phyloP scores from a whole-genome alignment of 2,888 invertebrate species.

The Drosophila anomalata region DNA sequence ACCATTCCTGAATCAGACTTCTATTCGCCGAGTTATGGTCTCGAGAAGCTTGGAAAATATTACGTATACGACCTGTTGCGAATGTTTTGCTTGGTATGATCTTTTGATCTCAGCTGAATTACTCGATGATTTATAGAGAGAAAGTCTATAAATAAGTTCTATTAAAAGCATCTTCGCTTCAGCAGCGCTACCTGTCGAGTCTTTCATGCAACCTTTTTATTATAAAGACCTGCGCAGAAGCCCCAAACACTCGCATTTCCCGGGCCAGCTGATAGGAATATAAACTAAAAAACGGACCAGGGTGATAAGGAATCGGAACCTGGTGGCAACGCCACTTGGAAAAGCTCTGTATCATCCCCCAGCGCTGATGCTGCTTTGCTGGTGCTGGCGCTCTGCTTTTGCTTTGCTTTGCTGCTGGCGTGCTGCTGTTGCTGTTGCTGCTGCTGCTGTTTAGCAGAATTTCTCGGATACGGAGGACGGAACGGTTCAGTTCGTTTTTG shows the following conservation, averaged over 20 bases:
- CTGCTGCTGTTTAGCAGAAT: constrained; percentile 8
- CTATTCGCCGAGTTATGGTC: too few relatives aligned
- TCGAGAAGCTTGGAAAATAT: too few relatives aligned
- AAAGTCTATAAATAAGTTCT: background rate
- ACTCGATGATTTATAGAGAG: too few relatives aligned
- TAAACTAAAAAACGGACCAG: background rate
- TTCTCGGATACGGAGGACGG: constrained; percentile 29
- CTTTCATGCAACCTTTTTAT: background rate
- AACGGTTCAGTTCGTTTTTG: background rate
- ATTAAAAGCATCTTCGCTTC: background rate
- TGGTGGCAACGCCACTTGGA: constrained; percentile 14
- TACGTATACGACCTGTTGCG: too few relatives aligned
- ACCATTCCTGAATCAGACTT: too few relatives aligned
- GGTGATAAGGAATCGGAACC: background rate
- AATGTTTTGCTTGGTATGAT: too few relatives aligned
- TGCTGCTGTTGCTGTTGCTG: constrained; percentile 6
- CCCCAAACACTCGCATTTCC: background rate
- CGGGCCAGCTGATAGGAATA: constrained; percentile 2
- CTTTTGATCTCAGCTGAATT: too few relatives aligned
- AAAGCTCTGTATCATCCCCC: constrained; percentile 37
- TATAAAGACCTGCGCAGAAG: constrained; percentile 1
- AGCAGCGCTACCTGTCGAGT: background rate
- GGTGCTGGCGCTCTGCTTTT: background rate
- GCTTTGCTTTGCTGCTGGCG: background rate
- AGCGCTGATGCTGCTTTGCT: background rate